Base-by-base conservation (phyloP, 1,140 invertebrate genomes). In the Nebria ingens region DNA sequence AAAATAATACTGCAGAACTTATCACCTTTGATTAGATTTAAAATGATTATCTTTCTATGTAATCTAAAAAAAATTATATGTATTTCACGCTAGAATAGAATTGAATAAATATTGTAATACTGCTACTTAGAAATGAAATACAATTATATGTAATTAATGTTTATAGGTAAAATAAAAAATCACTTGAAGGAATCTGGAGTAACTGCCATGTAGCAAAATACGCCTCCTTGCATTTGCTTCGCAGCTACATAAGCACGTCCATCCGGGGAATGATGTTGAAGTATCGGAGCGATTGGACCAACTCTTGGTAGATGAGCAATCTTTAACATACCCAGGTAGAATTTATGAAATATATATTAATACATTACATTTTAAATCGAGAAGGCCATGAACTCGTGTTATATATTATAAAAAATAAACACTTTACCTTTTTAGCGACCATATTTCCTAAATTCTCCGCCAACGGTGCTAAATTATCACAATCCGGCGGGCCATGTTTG, bases 21-120 rank as follows among this genome's bases (percentile, higher is more conserved):
- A 86, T 86, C 52, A 83, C 79, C 65, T 86, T 86, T 66, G 83
- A 86, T 71, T 86, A 74, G 76, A n/a, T n/a, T n/a, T n/a, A n/a
- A n/a, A n/a, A n/a, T n/a, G n/a, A n/a, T n/a, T n/a, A n/a, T n/a
- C n/a, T n/a, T n/a, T n/a, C n/a, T n/a, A n/a, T n/a, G n/a, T n/a
- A n/a, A n/a, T n/a, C n/a, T n/a, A n/a, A n/a, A n/a, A n/a, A n/a
- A n/a, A n/a, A n/a, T n/a, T n/a, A n/a, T n/a, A n/a, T n/a, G n/a
- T n/a, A n/a, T n/a, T n/a, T n/a, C n/a, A n/a, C n/a, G n/a, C n/a
- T 34, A 34, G n/a, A 34, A 34, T 34, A 34, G 25, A 34, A 34
- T n/a, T 34, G 25, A 9, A 34, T n/a, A 9, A 34, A 34, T 34
- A 9, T 34, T 9, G n/a, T 9, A 34, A 9, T 34, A 34, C n/a